phyloP scores from a whole-genome alignment of 1,140 invertebrate species.

The Heliothis virescens region DNA sequence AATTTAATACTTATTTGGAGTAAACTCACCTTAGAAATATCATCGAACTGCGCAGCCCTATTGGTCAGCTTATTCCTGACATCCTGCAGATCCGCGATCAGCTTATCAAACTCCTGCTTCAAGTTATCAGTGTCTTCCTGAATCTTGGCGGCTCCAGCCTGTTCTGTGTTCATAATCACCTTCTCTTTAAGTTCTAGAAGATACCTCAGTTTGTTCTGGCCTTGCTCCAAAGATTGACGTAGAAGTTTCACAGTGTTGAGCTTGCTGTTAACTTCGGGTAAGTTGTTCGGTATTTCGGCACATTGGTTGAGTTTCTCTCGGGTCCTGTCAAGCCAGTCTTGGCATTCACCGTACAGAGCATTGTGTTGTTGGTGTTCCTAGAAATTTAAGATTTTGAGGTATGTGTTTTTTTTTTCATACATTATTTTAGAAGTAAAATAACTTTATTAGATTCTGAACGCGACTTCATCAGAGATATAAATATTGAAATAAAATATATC shows the following conservation, averaged over 20 bases:
- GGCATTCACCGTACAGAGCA: constrained; percentile 95
- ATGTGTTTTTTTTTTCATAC: not conserved
- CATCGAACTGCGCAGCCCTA: constrained; percentile 92
- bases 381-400: not conserved
- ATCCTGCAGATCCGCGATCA: constrained; percentile 93
- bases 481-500: too few relatives aligned
- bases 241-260: constrained; percentile 94
- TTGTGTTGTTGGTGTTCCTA: constrained; percentile 96
- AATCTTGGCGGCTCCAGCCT: constrained; percentile 93
- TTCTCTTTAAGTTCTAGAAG: constrained; percentile 96
- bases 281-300: constrained; percentile 90
- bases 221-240: constrained; percentile 94
- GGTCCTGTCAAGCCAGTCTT: constrained; percentile 96
- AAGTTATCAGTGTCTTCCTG: constrained; percentile 96
- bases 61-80: constrained; percentile 90
- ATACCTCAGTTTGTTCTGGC: constrained; percentile 96
- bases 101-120: constrained; percentile 94
- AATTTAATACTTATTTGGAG: too few relatives aligned
- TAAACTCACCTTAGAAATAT: constrained; percentile 90
- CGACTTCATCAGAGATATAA: too few relatives aligned
- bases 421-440: too few relatives aligned
- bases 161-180: constrained; percentile 96
- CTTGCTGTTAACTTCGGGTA: constrained; percentile 94
- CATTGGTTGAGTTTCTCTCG: constrained; percentile 93
- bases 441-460: too few relatives aligned